Evolutionary conservation across 2,113 vertebrate species (phyloP).

Genomic region (Actinemys pallida): DNA sequence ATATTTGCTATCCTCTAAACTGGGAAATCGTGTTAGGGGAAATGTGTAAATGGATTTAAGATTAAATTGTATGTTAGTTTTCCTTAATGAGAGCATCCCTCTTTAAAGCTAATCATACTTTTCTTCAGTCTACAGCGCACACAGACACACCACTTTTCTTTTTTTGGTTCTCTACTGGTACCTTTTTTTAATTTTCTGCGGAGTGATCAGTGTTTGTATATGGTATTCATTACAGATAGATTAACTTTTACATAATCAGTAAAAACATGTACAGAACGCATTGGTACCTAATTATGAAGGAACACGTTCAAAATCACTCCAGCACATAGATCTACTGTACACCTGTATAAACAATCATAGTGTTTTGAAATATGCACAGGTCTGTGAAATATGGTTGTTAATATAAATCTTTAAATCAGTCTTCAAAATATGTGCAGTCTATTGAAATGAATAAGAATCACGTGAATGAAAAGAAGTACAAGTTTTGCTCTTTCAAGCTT

Average conservation of each 20-base stretch:
- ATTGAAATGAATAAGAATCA: neutral
- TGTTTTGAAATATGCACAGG: neutral
- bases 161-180: neutral
- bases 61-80: neutral
- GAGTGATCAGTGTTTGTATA: neutral
- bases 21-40: neutral
- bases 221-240: too few species aligned
- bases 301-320: neutral
- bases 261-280: neutral
- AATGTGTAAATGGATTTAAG: neutral
- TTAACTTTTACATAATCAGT: neutral
- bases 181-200: neutral
- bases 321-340: neutral
- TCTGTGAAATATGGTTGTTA: neutral
- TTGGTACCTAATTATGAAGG: neutral
- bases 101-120: neutral
- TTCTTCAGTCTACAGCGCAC: neutral
- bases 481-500: neutral
- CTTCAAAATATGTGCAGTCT: neutral
- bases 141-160: neutral
- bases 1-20: neutral
- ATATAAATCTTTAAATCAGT: rapidly evolving
- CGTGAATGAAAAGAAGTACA: neutral
- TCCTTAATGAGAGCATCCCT: neutral
- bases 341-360: neutral